Percentiles rank a stretch among this genome's conserved stretches.
Evolutionary conservation across 2,113 vertebrate species (phyloP).

Genomic region (Dromas ardeola): DNA sequence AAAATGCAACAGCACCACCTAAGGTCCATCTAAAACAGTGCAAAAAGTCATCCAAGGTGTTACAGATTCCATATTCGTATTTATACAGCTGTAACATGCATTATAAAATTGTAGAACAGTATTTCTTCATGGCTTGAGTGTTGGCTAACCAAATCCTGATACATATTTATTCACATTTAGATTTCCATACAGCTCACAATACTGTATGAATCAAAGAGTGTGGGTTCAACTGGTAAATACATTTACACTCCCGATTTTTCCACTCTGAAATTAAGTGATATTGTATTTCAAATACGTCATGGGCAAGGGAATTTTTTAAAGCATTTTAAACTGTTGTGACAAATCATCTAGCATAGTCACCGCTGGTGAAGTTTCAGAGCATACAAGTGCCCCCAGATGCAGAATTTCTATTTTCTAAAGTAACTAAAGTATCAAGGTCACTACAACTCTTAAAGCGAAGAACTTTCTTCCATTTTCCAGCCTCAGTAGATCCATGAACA

Average conservation of each 20-base stretch:
- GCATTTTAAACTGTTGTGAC: not conserved
- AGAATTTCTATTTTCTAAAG: not conserved
- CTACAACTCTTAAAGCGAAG: not conserved
- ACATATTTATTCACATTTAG: slow-evolving; percentile 2
- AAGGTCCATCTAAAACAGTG: slow-evolving; percentile 41
- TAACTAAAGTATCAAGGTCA: not conserved
- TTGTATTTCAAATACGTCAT: not conserved
- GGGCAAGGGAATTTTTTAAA: not conserved
- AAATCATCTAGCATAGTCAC: not conserved
- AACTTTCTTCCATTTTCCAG: not conserved
- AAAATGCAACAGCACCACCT: slow-evolving; percentile 73
- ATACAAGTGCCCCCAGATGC: not conserved
- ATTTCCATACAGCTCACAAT: slow-evolving; percentile 8
- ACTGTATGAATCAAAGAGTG: not conserved
- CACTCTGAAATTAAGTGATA: not conserved
- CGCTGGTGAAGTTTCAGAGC: not conserved
- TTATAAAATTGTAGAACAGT: not conserved
- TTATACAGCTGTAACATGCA: slow-evolving; percentile 49
- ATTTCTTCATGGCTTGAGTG: slow-evolving; percentile 8
- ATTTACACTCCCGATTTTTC: not conserved
- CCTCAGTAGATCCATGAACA: not conserved
- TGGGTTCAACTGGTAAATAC: not conserved
- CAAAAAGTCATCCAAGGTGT: not conserved
- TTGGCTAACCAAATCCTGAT: not conserved
- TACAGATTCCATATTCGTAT: not conserved